Conservation (phyloP, 2,888 invertebrate genomes). For the Zaprionus obscuricornis region DNA sequence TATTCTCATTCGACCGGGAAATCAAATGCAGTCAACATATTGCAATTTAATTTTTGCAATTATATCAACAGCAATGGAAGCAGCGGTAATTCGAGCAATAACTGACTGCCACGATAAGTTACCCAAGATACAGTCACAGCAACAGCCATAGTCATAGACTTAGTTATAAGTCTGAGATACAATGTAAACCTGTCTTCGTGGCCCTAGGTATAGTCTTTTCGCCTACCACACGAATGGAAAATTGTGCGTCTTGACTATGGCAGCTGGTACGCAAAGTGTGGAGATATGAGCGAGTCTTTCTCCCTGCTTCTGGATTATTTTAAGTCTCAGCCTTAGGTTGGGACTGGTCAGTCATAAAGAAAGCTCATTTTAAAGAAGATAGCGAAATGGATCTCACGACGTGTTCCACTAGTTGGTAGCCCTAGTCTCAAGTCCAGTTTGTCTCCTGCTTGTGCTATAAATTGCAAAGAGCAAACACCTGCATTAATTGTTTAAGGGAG, state of each 20-base stretch:
- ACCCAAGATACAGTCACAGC: not conserved
- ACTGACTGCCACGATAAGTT: too few relatives aligned
- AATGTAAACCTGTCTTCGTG: constrained; percentile 44
- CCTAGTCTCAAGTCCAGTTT: constrained; percentile 18
- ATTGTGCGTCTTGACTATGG: constrained; percentile 68
- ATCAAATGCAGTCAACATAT: constrained; percentile 79
- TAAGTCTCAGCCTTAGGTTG: constrained; percentile 23
- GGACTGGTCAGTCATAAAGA: constrained; percentile 64
- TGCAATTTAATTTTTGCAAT: constrained; percentile 75
- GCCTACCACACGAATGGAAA: constrained; percentile 70
- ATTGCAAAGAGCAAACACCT: too few relatives aligned
- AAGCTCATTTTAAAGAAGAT: constrained; percentile 77
- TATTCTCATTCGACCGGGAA: constrained; percentile 78
- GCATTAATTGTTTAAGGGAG: too few relatives aligned
- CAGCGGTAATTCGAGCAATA: constrained; percentile 7
- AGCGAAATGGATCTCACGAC: constrained; percentile 72
- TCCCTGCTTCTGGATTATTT: constrained; percentile 19
- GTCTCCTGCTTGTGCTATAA: constrained; percentile 5
- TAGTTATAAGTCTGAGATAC: constrained; percentile 9
- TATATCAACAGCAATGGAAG: constrained; percentile 24
- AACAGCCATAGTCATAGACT: not conserved
- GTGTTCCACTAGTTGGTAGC: constrained; percentile 56
- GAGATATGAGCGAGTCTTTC: constrained; percentile 69
- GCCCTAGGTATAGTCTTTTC: constrained; percentile 71
- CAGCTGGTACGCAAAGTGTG: constrained; percentile 77